Evolutionary conservation across 2,888 invertebrate genomes (phyloP).

Genomic region (Cephus pulcher): DNA sequence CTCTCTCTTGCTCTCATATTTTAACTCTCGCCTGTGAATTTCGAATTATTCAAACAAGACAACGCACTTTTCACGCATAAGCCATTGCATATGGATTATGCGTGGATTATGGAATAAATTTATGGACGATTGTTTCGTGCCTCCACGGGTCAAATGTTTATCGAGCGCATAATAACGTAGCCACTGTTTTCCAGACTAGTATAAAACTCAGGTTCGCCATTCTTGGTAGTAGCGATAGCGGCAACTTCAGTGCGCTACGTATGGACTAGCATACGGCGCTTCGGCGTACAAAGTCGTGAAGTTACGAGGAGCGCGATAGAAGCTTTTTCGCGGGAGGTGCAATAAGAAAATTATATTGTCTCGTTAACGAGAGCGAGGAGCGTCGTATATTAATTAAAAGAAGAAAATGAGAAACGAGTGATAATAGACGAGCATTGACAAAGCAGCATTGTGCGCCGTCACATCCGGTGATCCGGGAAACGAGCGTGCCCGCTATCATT

Average conservation of each 20-base stretch:
- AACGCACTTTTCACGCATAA: background rate
- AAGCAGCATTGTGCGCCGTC: background rate
- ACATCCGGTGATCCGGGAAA: background rate
- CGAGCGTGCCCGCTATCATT: constrained; percentile 26
- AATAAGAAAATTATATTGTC: background rate
- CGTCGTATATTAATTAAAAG: background rate
- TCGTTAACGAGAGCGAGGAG: background rate
- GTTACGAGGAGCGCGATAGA: background rate
- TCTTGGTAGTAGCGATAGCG: background rate
- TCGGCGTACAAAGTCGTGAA: background rate
- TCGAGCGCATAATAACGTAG: background rate
- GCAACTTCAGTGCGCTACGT: background rate
- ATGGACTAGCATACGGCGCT: background rate
- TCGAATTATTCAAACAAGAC: background rate
- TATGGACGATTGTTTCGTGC: background rate
- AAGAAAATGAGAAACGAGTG: background rate
- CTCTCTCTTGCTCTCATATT: background rate
- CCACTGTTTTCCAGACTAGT: background rate
- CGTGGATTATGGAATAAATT: background rate
- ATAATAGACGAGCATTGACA: background rate
- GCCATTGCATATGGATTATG: background rate
- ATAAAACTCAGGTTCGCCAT: background rate
- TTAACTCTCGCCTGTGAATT: too few relatives aligned
- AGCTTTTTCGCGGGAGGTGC: background rate
- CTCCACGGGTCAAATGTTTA: background rate